Base-by-base conservation (phyloP, 2,888 invertebrate species). In the Amblyjoppa proteus region DNA sequence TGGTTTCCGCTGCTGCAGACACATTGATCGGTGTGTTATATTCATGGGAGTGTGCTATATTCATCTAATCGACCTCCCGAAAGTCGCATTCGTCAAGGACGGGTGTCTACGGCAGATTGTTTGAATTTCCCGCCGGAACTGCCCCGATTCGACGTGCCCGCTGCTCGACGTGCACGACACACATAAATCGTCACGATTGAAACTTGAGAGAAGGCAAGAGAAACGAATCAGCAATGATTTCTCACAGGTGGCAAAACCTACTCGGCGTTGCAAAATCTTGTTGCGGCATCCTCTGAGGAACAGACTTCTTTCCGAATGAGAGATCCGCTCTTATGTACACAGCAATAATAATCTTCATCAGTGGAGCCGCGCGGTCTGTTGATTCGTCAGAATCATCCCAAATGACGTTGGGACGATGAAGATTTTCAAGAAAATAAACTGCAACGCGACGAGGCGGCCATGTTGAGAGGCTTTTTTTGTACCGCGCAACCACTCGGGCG, bases 341-440 rank as follows among this genome's bases (percentile, higher is more conserved):
- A 61, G 70, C 13, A 45, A 31, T 70, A 78, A 79, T 70, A 38
- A 79, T 79, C 45, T 71, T 45, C 70, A 28, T 41, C 31, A 9
- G 58, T n/a, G n/a, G 11, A 61, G 20, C 28, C 28, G 49, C 11
- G 25, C 34, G 11, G 38, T 5, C 68, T 34, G 45, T 45, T 56
- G 73, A 80, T 80, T 80, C 66, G 49, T 51, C 66, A 45, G 61
- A 73, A 66, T 66, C 41, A n/a, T n/a, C n/a, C 69, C 45, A 41
- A 73, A n/a, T 45, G 80, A 74, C 66, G 25, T 80, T 34, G 34
- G 25, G n/a, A 56, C n/a, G 66, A 73, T 64, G 28, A 66, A 80
- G 20, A 51, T 38, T 41, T 45, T 16, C n/a, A 74, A 61, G 61
- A 56, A 61, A 74, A 31, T 16, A 64, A 64, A 74, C 45, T 45